Conservation (phyloP, 1,140 invertebrate species). For the Zophobas atratus region DNA sequence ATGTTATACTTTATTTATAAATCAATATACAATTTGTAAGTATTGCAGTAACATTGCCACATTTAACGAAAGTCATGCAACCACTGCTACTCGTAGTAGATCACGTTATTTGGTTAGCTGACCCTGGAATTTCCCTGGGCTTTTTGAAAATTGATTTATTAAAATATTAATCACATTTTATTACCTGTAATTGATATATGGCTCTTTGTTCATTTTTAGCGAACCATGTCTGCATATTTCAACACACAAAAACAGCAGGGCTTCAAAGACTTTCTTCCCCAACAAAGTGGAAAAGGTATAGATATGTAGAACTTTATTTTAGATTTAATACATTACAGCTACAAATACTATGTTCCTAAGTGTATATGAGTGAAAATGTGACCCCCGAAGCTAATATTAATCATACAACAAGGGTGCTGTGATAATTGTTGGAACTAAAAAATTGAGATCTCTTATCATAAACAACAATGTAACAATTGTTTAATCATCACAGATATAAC, state of each 20-base stretch:
- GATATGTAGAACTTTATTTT: not conserved
- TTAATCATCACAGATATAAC: no score
- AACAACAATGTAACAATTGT: no score
- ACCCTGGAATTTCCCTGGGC: slow-evolving; percentile 4
- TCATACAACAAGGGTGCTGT: no score
- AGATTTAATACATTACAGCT: not conserved
- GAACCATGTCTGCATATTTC: slow-evolving; percentile 1
- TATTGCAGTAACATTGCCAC: not conserved
- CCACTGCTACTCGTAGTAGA: not conserved
- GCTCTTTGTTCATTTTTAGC: not conserved
- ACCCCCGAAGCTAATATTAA: no score
- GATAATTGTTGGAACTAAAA: no score
- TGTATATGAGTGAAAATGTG: no score
- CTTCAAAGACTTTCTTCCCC: slow-evolving; percentile 2
- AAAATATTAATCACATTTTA: not conserved
- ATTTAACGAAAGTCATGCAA: not conserved
- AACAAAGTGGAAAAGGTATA: slow-evolving; percentile 21
- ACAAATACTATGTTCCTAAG: not conserved
- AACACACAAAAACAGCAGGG: slow-evolving; percentile 9
- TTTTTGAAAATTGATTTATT: slow-evolving; percentile 6
- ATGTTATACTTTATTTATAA: slow-evolving; percentile 3
- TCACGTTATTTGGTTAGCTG: slow-evolving; percentile 3
- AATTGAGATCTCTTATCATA: no score
- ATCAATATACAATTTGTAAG: slow-evolving; percentile 5
- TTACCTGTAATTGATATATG: not conserved